phyloP scores from a whole-genome alignment of 2,888 invertebrate genomes.

The Athalia cordata region DNA sequence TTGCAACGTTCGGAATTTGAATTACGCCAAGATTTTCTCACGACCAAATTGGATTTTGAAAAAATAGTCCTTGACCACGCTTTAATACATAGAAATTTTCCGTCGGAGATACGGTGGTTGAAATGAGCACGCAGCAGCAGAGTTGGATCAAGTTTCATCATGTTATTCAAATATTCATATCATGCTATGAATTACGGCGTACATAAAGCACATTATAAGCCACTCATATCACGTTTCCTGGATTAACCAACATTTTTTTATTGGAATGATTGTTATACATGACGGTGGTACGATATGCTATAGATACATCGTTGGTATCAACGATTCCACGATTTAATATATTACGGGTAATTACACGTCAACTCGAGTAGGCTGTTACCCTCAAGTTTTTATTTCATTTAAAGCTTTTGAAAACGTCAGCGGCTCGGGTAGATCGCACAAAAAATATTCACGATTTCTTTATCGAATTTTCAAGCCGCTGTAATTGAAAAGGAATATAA shows the following conservation, averaged over 20 bases:
- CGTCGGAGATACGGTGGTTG: too few relatives aligned
- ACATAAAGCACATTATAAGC: not conserved
- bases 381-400: not conserved
- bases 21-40: too few relatives aligned
- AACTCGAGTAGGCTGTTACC: not conserved
- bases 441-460: too few relatives aligned
- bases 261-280: conserved; percentile 5
- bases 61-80: too few relatives aligned
- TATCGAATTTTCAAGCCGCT: too few relatives aligned
- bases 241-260: conserved; percentile 35
- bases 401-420: too few relatives aligned
- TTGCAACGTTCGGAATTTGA: too few relatives aligned
- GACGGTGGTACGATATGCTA: not conserved
- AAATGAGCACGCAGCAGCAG: not conserved
- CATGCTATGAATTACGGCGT: too few relatives aligned
- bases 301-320: not conserved
- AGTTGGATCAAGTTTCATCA: conserved; percentile 22
- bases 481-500: too few relatives aligned
- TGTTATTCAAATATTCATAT: conserved; percentile 11
- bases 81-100: too few relatives aligned
- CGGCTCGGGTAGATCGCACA: too few relatives aligned
- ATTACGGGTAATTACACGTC: not conserved
- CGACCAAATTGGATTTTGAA: too few relatives aligned
- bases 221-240: conserved; percentile 18
- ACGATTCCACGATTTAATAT: not conserved